Evolutionary conservation across 1,140 invertebrate species (phyloP), one percentile per base, ranked within the genome.

Genomic region (Grapholita molesta): DNA sequence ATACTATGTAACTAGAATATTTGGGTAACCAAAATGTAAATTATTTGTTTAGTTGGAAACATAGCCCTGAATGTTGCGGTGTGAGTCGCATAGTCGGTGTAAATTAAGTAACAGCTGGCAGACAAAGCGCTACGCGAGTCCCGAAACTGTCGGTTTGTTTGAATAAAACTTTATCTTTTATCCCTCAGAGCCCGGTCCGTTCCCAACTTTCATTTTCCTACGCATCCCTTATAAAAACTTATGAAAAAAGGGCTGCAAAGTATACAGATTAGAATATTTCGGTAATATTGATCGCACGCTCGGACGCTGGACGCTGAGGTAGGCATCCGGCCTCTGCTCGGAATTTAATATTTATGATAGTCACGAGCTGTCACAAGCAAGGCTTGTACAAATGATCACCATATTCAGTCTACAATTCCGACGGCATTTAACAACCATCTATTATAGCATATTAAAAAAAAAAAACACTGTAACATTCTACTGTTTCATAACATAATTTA

Each of bases 31-130:
- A 61, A 61, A 28, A 61, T 15, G 28, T 30, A 61, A 61, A 61
- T 28, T 28, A 61, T 61, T 61, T 61, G 28, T 28, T 25, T 61
- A 65, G 30, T 66, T 66, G 28, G 48, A 69, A 70, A 55, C 70
- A 72, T 72, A 35, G 38, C 15, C n/a, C 9, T 57, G 64, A 69
- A 55, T 67, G 28, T 69, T 64, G 30, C 33, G 35, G 68, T 18
- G 23, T 53, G 23, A 33, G 66, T 73, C 70, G 74, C 72, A 76
- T 77, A 72, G 61, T 65, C 55, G 64, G 72, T 77, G 72, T 78
- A 82, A 82, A 76, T 82, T 76, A 74, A 70, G 72, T 67, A 70
- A 69, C 77, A 75, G 70, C 71, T 79, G 75, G 42, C 48, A 48
- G 67, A 35, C 52, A 66, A 53, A 53, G 55, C 61, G 70, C 30